Evolutionary conservation across 2,113 vertebrate species (phyloP).

Genomic region (Chaenocephalus aceratus): DNA sequence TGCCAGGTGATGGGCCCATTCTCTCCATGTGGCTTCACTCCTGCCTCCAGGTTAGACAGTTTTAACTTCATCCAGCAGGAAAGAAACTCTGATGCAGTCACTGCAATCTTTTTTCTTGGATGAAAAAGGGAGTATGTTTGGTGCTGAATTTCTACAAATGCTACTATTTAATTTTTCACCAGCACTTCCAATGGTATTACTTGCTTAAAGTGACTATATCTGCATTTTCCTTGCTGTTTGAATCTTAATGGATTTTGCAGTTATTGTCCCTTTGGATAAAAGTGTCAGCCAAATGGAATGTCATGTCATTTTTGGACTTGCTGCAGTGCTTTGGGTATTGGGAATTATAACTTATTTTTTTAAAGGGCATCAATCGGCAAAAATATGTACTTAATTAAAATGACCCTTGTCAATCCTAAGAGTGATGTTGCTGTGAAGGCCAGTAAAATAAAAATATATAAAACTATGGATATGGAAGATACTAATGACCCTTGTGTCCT

Average conservation of each 20-base stretch:
- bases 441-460: not conserved
- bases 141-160: not conserved
- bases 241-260: too few relatives aligned
- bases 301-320: not conserved
- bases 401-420: not conserved
- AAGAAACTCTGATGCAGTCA: slow-evolving; percentile 29
- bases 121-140: not conserved
- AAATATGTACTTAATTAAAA: not conserved
- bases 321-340: not conserved
- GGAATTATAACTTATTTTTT: not conserved
- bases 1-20: slow-evolving; percentile 42
- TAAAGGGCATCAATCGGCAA: not conserved
- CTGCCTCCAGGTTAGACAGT: slow-evolving; percentile 41
- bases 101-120: slow-evolving; percentile 16
- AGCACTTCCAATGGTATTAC: too few relatives aligned
- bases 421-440: not conserved
- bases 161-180: not conserved
- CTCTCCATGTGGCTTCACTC: slow-evolving; percentile 29
- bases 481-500: not conserved
- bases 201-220: too few relatives aligned
- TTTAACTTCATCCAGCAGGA: slow-evolving; percentile 22
- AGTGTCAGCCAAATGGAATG: too few relatives aligned
- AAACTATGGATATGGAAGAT: too few relatives aligned
- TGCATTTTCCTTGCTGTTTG: too few relatives aligned
- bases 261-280: too few relatives aligned